These are phyloP conservation scores for Cephus pygmeus DNA, from an alignment of 2,888 invertebrate species.

Conservation along the genomic window DNA sequence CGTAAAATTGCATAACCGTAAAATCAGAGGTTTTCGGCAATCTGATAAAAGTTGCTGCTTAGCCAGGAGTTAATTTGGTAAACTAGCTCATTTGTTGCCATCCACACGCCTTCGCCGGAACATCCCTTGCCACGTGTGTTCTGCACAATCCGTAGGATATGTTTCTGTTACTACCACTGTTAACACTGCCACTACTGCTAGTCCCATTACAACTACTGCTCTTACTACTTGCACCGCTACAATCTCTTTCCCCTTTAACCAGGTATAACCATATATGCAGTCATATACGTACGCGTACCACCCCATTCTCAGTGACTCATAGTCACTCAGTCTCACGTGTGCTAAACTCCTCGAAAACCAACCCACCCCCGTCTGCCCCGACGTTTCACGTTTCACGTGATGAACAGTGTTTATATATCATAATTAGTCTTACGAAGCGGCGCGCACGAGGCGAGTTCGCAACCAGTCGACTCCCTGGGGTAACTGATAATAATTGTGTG, in stretches of 20 bases:
- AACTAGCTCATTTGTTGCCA: slow-evolving; percentile 40
- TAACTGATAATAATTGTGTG: slow-evolving; percentile 41
- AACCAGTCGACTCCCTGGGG: slow-evolving; percentile 13
- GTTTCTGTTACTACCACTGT: slow-evolving; percentile 1
- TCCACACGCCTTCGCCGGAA: slow-evolving; percentile 26
- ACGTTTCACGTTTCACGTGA: slow-evolving; percentile 34
- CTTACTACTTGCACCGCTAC: background rate
- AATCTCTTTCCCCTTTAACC: background rate
- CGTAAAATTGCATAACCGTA: background rate
- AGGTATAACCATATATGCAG: background rate
- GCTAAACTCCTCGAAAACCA: background rate
- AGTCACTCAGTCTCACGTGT: background rate
- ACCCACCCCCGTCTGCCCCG: background rate
- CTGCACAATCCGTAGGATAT: slow-evolving; percentile 12
- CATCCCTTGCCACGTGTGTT: slow-evolving; percentile 4
- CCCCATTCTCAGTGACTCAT: background rate
- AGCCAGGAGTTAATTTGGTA: slow-evolving; percentile 38
- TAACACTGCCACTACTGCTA: background rate
- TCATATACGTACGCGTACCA: background rate
- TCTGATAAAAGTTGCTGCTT: slow-evolving; percentile 30
- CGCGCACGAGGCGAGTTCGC: slow-evolving; percentile 15
- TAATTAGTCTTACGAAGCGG: slow-evolving; percentile 36
- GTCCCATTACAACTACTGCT: background rate
- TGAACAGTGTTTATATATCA: slow-evolving; percentile 45
- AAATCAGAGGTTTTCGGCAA: background rate